These are phyloP conservation scores for Eristalinus aeneus DNA, from an alignment of 2,888 invertebrate species.

Conservation along the genomic window DNA sequence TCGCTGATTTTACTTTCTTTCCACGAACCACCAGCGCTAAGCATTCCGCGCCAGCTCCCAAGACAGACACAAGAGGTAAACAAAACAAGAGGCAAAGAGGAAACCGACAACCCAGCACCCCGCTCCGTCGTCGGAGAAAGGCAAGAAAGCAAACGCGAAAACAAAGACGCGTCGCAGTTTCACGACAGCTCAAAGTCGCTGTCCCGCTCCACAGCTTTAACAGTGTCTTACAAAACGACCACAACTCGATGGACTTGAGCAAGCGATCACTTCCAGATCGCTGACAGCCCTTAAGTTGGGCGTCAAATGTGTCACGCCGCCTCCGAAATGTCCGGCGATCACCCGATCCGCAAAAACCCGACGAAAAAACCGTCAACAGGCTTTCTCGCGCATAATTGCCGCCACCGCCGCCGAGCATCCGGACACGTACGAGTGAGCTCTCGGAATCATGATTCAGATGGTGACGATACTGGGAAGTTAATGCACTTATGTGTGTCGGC, in stretches of 20 bases:
- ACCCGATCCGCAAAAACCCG: neutral
- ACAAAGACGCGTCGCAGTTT: conserved; percentile 23
- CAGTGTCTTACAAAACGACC: conserved; percentile 57
- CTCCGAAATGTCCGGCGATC: neutral
- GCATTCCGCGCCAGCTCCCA: conserved; percentile 57
- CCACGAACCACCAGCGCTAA: conserved; percentile 58
- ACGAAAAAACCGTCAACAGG: neutral
- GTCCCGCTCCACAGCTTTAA: conserved; percentile 15
- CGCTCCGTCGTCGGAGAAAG: conserved; percentile 49
- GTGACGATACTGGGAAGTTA: conserved; percentile 33
- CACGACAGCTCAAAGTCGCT: neutral
- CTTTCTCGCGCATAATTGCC: conserved; percentile 1
- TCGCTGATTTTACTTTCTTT: conserved; percentile 67
- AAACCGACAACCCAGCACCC: conserved; percentile 3
- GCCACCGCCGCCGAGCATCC: neutral
- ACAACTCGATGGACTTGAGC: conserved; percentile 16
- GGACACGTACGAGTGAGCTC: neutral
- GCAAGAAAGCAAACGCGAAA: conserved; percentile 56
- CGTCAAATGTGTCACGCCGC: conserved; percentile 11
- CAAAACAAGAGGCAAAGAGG: conserved; percentile 45
- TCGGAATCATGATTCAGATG: conserved; percentile 39
- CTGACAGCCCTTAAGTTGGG: conserved; percentile 47
- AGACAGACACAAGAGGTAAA: conserved; percentile 51
- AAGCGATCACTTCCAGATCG: conserved; percentile 38
- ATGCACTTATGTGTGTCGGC: conserved; percentile 39